A percentile compares a stretch with the other conserved stretches of the same genome.
These are phyloP conservation scores for Heliconius charithonia DNA, from an alignment of 2,888 invertebrate genomes.

Conservation along the genomic window DNA sequence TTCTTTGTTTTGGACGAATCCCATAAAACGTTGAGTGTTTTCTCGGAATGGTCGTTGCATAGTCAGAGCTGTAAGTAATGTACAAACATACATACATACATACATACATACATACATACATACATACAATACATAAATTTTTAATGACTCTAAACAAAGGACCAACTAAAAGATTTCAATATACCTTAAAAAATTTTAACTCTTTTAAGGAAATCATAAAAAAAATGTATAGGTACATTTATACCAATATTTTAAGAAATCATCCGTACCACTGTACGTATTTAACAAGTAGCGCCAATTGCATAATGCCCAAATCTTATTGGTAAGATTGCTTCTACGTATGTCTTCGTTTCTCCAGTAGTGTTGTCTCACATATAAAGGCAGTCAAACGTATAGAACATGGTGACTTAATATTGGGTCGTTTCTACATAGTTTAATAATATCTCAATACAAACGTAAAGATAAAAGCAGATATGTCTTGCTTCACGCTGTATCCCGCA, in stretches of 20 bases:
- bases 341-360: too few species aligned
- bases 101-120: not conserved
- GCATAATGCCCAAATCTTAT: too few species aligned
- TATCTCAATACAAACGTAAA: too few species aligned
- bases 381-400: too few species aligned
- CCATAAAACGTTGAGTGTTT: slow-evolving; percentile 24
- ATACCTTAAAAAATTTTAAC: not conserved
- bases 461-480: too few species aligned
- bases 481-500: too few species aligned
- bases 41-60: slow-evolving; percentile 5
- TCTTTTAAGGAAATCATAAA: not conserved
- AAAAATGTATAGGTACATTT: not conserved
- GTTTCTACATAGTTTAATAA: too few species aligned
- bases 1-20: slow-evolving; percentile 18
- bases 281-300: not conserved
- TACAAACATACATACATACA: not conserved
- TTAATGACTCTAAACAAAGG: slow-evolving; percentile 11
- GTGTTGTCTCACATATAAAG: too few species aligned
- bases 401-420: too few species aligned
- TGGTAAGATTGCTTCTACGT: too few species aligned
- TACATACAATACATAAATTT: not conserved
- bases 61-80: not conserved
- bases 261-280: not conserved
- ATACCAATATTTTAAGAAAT: not conserved
- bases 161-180: slow-evolving; percentile 2